Conservation (phyloP, 2,888 invertebrate species). For the Scrobipalpa atriplicella region DNA sequence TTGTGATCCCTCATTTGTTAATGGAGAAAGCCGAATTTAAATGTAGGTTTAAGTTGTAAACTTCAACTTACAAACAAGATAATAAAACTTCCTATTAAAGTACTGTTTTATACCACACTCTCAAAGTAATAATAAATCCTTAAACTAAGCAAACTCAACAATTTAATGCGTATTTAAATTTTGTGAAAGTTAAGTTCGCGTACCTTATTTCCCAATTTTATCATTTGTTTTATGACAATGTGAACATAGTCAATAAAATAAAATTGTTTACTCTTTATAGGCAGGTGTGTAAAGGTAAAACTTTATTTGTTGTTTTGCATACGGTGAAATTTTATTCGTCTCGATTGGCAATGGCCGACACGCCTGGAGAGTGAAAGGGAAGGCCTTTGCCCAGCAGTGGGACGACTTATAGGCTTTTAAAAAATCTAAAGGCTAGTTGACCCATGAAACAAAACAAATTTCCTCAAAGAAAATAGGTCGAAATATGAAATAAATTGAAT, state of each 20-base stretch:
- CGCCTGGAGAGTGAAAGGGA: no score
- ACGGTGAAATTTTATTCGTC: no score
- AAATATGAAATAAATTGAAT: no score
- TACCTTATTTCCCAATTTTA: background rate
- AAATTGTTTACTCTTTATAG: no score
- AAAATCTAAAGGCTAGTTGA: no score
- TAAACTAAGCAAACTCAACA: background rate
- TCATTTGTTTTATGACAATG: background rate
- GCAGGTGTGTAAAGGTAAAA: no score
- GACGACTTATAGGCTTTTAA: no score
- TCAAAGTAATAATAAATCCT: background rate
- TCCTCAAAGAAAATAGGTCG: no score
- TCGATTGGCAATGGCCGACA: no score
- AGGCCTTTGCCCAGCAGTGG: no score
- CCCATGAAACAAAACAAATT: no score
- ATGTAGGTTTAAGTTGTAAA: background rate
- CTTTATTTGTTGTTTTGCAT: no score
- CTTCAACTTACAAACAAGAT: background rate
- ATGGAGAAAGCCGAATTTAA: constrained; percentile 12
- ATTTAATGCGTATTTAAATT: background rate
- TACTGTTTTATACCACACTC: background rate
- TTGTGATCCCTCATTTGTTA: constrained; percentile 14
- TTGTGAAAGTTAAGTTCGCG: background rate
- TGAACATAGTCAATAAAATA: background rate
- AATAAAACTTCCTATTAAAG: background rate